Conservation (phyloP, 2,888 invertebrate genomes). For the Linnaemya vulpina region DNA sequence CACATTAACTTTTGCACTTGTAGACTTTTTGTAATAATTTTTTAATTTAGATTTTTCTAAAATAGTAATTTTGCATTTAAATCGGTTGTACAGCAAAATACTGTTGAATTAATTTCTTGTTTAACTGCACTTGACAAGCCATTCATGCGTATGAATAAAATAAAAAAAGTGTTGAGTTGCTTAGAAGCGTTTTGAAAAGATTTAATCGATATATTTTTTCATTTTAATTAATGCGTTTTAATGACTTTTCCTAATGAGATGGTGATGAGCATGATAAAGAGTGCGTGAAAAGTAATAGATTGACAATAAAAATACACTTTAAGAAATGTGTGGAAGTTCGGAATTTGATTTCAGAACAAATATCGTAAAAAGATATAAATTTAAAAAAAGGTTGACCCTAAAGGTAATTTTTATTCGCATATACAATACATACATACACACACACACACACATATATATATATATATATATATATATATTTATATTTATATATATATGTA, state of each 20-base stretch:
- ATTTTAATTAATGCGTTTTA: slow-evolving; percentile 53
- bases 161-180: slow-evolving; percentile 45
- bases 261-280: slow-evolving; percentile 2
- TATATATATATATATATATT: no score
- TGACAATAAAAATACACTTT: background rate
- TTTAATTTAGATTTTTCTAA: slow-evolving; percentile 23
- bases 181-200: slow-evolving; percentile 37
- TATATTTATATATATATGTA: no score
- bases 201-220: slow-evolving; percentile 50
- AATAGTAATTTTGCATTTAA: background rate
- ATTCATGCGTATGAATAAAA: slow-evolving; percentile 43
- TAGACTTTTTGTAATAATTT: slow-evolving; percentile 11
- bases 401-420: no score
- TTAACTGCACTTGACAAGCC: slow-evolving; percentile 56
- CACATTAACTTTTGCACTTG: slow-evolving; percentile 39
- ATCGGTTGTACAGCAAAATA: slow-evolving; percentile 22
- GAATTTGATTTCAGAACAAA: background rate
- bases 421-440: no score
- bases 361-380: background rate
- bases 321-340: background rate
- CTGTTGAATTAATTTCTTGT: slow-evolving; percentile 35
- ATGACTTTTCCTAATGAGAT: slow-evolving; percentile 23
- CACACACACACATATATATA: no score
- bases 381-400: background rate
- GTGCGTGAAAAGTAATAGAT: background rate